Evolutionary conservation across 92 coral and sea anemone species (phyloP).

Genomic region (Heteractis magnifica): DNA sequence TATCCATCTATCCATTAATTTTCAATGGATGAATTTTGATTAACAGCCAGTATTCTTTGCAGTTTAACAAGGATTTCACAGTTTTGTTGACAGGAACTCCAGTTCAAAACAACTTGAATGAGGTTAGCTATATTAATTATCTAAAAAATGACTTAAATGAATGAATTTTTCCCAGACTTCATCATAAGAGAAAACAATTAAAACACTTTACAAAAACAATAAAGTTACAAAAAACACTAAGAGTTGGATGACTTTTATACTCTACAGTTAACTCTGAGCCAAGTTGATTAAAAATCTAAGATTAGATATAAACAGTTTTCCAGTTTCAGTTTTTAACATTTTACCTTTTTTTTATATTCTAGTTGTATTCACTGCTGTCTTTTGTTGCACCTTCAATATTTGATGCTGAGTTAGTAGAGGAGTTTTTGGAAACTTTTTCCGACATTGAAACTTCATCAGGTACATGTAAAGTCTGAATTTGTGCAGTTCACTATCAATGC

Average conservation of each 20-base stretch:
- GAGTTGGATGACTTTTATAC: no score
- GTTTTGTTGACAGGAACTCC: constrained; percentile 87
- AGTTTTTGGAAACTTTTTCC: constrained; percentile 60
- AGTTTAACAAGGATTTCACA: constrained; percentile 74
- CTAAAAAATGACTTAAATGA: no score
- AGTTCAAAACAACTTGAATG: constrained; percentile 77
- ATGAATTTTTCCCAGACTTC: no score
- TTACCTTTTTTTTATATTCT: background rate
- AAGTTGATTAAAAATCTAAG: no score
- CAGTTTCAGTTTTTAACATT: background rate
- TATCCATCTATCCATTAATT: no score
- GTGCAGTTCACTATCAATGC: background rate
- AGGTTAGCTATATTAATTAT: constrained; percentile 33
- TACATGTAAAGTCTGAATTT: background rate
- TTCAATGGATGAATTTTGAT: no score
- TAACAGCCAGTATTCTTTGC: constrained; percentile 3
- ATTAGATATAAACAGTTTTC: no score
- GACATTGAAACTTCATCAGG: constrained; percentile 53
- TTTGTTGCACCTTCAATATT: constrained; percentile 79
- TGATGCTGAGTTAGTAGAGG: constrained; percentile 56
- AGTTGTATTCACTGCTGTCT: constrained; percentile 80
- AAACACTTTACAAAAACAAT: no score
- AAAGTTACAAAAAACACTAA: no score
- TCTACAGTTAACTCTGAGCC: no score
- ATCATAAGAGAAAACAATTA: no score